Evolutionary conservation across 2,113 vertebrate species (phyloP), one percentile per base, ranked within the genome.

Genomic region (Melanerpes formicivorus): DNA sequence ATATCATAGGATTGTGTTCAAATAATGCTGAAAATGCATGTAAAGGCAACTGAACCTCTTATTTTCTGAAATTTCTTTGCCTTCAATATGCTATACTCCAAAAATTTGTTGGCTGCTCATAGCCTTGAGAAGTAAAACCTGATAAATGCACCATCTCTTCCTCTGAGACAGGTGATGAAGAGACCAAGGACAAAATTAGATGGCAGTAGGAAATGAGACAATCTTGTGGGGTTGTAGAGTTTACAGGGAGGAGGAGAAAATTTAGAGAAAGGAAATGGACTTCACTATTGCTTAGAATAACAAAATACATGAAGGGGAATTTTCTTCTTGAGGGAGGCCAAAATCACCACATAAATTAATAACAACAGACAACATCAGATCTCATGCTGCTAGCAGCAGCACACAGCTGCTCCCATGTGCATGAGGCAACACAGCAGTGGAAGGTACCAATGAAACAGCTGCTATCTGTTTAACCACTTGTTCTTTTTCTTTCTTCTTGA

Each of bases 101-200:
- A 66, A 62, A 82, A 91, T 82, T 58, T 65, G 16, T 40, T 7
- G 25, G 0, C 40, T 55, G 22, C 34, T 73, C 34, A 25, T 30
- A 76, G 22, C 9, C 27, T 63, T 80, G 55, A 58, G n/a, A 40
- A n/a, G 12, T 14, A 4, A 22, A 79, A 58, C 11, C 4, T 29
- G 34, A 46, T 15, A 48, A 0, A 0, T 34, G 5, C 8, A 62
- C 11, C 18, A 18, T 12, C 2, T 54, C 27, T 66, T 71, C 29
- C 19, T 48, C n/a, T 83, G 29, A 67, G 37, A 67, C 6, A 63
- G 15, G 3, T 80, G 15, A 55, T 29, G 11, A 80, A 79, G 48
- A 87, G 18, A 62, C 30, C 11, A 44, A 7, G 11, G 19, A 44
- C 6, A 73, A 50, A 94, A 70, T 40, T 29, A 40, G 16, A 56